Evolutionary conservation across 2,113 vertebrate species (phyloP).

Genomic region (Eubucco bourcierii): DNA sequence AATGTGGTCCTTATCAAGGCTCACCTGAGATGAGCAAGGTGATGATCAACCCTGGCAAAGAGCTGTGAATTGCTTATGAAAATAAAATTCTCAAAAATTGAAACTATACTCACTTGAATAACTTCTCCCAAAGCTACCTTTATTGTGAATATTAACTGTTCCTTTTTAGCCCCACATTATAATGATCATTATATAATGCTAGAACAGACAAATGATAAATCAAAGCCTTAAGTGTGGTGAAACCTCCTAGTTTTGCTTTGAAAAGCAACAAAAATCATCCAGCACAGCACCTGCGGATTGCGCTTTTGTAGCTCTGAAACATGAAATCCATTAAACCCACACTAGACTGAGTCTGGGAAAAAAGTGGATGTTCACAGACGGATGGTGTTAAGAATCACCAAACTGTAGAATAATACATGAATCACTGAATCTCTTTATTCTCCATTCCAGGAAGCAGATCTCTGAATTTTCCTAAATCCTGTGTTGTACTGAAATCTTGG

Average conservation of each 20-base stretch:
- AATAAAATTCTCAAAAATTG: neutral
- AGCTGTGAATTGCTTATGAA: neutral
- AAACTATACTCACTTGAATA: neutral
- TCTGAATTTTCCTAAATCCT: neutral
- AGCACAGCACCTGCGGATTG: neutral
- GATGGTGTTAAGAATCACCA: neutral
- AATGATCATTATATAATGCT: neutral
- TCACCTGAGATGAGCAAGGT: neutral
- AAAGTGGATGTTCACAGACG: neutral
- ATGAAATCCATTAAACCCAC: neutral
- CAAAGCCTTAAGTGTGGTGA: neutral
- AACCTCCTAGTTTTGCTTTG: neutral
- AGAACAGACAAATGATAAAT: neutral
- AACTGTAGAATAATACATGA: neutral
- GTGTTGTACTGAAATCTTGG: neutral
- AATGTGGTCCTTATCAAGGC: neutral
- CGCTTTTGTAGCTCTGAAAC: neutral
- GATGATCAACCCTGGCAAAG: neutral
- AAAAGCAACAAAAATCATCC: neutral
- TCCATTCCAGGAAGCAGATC: neutral
- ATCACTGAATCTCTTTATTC: neutral
- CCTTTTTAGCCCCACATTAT: neutral
- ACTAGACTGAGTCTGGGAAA: neutral
- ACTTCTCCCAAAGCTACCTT: neutral
- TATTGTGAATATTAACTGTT: neutral